A percentile compares a stretch with the other conserved stretches of the same genome.
Conservation (phyloP, 2,888 invertebrate species). For the Drosophila incognita region DNA sequence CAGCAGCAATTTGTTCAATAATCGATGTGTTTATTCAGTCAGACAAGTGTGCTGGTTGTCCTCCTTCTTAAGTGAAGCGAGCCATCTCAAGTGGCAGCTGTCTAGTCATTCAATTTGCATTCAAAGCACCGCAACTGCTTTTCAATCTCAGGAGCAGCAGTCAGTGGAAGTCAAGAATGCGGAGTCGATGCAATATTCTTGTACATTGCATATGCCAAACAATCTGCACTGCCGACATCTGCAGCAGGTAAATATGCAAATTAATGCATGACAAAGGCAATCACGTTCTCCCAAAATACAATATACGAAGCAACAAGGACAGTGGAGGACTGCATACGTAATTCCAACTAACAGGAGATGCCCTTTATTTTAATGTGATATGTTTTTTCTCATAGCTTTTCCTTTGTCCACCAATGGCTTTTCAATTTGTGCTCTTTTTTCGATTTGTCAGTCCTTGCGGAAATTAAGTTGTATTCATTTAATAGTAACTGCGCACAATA, state of each 20-base stretch:
- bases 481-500: not conserved
- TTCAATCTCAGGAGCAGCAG: constrained; percentile 41
- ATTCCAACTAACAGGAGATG: constrained; percentile 27
- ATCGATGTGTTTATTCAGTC: constrained; percentile 28
- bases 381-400: constrained; percentile 23
- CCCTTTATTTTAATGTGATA: not conserved
- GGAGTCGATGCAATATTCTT: constrained; percentile 34
- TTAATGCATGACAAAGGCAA: constrained; percentile 67
- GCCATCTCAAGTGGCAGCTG: constrained; percentile 44
- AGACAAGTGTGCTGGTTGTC: not conserved
- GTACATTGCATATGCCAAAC: constrained; percentile 36
- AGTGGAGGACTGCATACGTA: constrained; percentile 45
- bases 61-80: not conserved
- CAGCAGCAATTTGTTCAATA: constrained; percentile 7
- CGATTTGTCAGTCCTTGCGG: constrained; percentile 41
- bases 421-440: constrained; percentile 48
- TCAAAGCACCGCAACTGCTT: constrained; percentile 21
- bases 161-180: constrained; percentile 8
- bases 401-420: constrained; percentile 40
- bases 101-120: constrained; percentile 61
- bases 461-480: constrained; percentile 61
- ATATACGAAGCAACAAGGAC: constrained; percentile 11
- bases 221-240: constrained; percentile 18
- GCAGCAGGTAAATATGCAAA: constrained; percentile 74
- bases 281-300: constrained; percentile 55